Percentiles rank a stretch among this genome's conserved stretches.
Evolutionary conservation across 2,113 vertebrate species (phyloP).

Genomic region (Zootoca vivipara): DNA sequence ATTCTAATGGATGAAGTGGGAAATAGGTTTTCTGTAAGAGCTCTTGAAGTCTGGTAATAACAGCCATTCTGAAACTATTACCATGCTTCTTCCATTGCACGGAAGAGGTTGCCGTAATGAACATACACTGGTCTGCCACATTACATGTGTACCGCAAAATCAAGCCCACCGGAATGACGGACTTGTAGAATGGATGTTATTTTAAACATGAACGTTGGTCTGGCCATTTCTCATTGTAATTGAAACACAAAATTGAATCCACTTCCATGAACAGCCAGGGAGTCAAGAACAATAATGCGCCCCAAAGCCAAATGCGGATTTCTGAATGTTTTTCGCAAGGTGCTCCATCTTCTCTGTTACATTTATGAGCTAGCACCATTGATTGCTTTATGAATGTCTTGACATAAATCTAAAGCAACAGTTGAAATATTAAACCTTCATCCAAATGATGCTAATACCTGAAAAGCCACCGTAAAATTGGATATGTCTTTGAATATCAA

Average conservation of each 20-base stretch:
- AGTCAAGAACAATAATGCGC: constrained; percentile 10
- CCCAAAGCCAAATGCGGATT: not conserved
- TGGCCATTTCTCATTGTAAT: constrained; percentile 20
- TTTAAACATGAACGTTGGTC: constrained; percentile 4
- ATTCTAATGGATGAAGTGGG: constrained; percentile 31
- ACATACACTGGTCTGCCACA: not conserved
- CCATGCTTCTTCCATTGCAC: constrained; percentile 3
- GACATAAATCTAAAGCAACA: not conserved
- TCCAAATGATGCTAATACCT: not conserved
- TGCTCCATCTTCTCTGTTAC: not conserved
- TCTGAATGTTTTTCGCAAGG: not conserved
- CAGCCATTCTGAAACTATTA: constrained; percentile 25
- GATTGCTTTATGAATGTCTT: constrained; percentile 8
- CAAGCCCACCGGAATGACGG: constrained; percentile 19
- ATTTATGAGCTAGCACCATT: constrained; percentile 1
- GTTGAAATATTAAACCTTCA: constrained; percentile 17
- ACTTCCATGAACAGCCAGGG: not conserved
- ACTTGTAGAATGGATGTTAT: constrained; percentile 9
- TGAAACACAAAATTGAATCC: constrained; percentile 24
- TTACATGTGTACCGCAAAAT: constrained; percentile 20
- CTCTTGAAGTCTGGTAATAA: constrained; percentile 28
- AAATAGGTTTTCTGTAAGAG: constrained; percentile 26
- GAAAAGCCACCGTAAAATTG: constrained; percentile 1
- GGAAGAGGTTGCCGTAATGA: constrained; percentile 19
- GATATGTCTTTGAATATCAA: constrained; percentile 1